Conservation (phyloP, 2,888 invertebrate species). For the Cryptocheilus praepositus region DNA sequence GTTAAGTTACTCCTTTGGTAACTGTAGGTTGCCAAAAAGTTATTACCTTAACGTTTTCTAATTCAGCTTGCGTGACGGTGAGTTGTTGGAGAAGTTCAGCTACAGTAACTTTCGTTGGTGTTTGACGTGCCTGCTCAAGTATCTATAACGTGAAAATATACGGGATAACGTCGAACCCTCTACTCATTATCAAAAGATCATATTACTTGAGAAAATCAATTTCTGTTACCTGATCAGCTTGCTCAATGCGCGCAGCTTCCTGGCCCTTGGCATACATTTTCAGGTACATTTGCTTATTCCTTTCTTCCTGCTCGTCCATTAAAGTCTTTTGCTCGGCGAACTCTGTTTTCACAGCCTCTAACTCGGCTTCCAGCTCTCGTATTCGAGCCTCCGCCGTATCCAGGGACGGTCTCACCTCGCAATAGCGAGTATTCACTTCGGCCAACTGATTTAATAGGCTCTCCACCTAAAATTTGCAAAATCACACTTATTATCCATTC, state of each 20-base stretch:
- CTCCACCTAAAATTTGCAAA: slow-evolving; percentile 77
- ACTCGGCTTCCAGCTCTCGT: slow-evolving; percentile 82
- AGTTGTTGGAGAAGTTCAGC: slow-evolving; percentile 89
- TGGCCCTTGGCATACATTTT: slow-evolving; percentile 90
- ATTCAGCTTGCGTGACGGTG: slow-evolving; percentile 89
- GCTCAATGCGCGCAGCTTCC: slow-evolving; percentile 85
- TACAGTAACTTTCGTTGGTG: slow-evolving; percentile 84
- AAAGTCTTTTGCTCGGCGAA: slow-evolving; percentile 81
- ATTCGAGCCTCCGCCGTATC: slow-evolving; percentile 83
- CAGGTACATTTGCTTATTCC: slow-evolving; percentile 86
- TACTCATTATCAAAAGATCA: neutral
- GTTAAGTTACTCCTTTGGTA: no score
- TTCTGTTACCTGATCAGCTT: slow-evolving; percentile 81
- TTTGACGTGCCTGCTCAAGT: slow-evolving; percentile 59
- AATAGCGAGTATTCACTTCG: slow-evolving; percentile 86
- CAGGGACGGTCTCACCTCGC: slow-evolving; percentile 85
- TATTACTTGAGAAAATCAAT: neutral
- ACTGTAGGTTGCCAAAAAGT: neutral
- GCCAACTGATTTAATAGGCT: slow-evolving; percentile 83
- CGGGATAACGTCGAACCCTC: neutral
- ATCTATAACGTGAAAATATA: slow-evolving; percentile 49
- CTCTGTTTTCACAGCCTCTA: slow-evolving; percentile 83
- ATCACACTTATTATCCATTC: no score
- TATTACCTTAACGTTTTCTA: slow-evolving; percentile 89
- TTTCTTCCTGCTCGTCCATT: slow-evolving; percentile 82